A percentile compares a stretch with the other conserved stretches of the same genome.
Evolutionary conservation across 2,888 invertebrate genomes (phyloP).

Genomic region (Selenia dentaria): DNA sequence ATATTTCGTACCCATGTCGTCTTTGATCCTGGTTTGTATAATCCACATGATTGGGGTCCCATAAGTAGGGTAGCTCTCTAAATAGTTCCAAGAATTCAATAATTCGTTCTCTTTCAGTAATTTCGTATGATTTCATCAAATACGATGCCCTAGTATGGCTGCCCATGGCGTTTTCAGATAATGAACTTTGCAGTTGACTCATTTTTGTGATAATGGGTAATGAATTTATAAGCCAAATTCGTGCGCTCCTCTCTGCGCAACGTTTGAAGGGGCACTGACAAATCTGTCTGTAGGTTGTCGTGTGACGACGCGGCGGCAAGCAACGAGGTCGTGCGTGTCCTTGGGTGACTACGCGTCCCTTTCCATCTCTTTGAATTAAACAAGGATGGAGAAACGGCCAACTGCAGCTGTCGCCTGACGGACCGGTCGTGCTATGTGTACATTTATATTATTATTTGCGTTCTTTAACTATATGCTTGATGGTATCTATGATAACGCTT

Average conservation of each 20-base stretch:
- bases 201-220: no score
- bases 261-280: constrained; percentile 15
- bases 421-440: no score
- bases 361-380: background rate
- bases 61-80: constrained; percentile 25
- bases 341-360: constrained; percentile 1
- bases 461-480: no score
- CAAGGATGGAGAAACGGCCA: background rate
- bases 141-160: background rate
- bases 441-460: no score
- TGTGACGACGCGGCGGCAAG: background rate
- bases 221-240: background rate
- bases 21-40: constrained; percentile 27
- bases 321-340: background rate
- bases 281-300: background rate
- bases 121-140: background rate
- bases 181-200: background rate
- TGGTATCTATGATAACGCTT: no score
- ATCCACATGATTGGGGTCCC: constrained; percentile 24
- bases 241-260: constrained; percentile 1
- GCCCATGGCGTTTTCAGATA: no score
- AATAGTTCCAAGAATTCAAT: constrained; percentile 27
- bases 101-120: constrained; percentile 21
- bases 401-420: background rate
- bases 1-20: constrained; percentile 9